These are phyloP conservation scores for Monopis laevigella DNA, from an alignment of 2,888 invertebrate genomes.

Conservation along the genomic window DNA sequence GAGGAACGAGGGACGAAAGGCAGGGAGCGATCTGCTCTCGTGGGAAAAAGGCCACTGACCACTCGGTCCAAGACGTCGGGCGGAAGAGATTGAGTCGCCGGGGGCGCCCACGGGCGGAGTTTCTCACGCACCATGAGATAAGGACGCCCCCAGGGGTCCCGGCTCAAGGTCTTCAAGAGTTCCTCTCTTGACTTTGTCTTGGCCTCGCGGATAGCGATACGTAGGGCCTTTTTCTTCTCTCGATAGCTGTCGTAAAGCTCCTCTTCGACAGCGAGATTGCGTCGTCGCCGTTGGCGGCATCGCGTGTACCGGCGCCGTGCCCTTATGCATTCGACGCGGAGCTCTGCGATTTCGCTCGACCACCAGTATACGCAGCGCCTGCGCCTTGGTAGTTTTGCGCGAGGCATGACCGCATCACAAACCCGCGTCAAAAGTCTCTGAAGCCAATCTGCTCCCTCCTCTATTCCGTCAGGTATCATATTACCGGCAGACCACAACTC, in stretches of 20 bases:
- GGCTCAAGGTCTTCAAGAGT: conserved; percentile 1
- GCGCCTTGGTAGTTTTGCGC: conserved; percentile 2
- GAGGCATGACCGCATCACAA: conserved; percentile 20
- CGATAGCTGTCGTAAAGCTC: background rate
- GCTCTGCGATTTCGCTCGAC: conserved; percentile 1
- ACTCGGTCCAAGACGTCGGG: background rate
- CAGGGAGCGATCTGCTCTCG: background rate
- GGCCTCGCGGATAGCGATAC: background rate
- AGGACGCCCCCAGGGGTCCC: conserved; percentile 3
- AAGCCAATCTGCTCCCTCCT: conserved; percentile 12
- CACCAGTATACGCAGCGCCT: conserved; percentile 5
- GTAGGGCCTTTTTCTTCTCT: background rate
- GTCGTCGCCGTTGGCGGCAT: background rate
- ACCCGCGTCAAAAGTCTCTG: conserved; percentile 11
- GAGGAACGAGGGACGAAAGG: background rate
- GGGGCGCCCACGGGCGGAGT: background rate
- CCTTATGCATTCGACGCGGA: conserved; percentile 1
- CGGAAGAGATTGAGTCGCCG: conserved; percentile 1
- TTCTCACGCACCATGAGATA: conserved; percentile 2
- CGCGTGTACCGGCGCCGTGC: conserved; percentile 4
- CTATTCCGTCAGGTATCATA: background rate
- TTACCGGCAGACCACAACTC: conserved; percentile 1
- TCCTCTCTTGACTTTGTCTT: background rate
- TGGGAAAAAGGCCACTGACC: conserved; percentile 1
- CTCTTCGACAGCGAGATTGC: background rate